Percentiles rank a stretch among this genome's conserved stretches.
Conservation (phyloP, 2,797 vertebrate species). For the Brachyrhaphis roseni region DNA sequence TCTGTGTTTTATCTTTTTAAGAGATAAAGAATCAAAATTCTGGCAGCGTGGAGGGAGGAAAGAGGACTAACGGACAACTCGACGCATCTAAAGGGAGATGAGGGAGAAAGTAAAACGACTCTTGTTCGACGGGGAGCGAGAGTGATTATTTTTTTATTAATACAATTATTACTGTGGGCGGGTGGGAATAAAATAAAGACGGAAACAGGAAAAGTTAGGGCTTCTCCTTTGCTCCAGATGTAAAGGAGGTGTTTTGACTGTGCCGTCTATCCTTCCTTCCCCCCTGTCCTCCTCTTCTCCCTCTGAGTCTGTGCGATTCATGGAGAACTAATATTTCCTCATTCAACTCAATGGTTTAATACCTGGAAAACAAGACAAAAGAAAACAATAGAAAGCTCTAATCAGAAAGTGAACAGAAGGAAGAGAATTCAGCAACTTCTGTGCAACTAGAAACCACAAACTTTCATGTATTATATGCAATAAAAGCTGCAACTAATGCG, state of each 20-base stretch:
- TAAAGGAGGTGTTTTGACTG: slow-evolving; percentile 69
- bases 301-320: slow-evolving; percentile 63
- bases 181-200: slow-evolving; percentile 92
- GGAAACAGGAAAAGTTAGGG: slow-evolving; percentile 71
- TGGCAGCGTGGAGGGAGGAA: slow-evolving; percentile 45
- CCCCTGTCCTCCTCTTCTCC: slow-evolving; percentile 61
- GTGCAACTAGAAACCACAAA: background rate
- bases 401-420: background rate
- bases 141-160: slow-evolving; percentile 64
- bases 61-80: slow-evolving; percentile 54
- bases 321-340: slow-evolving; percentile 65
- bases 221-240: slow-evolving; percentile 64
- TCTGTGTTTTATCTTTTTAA: slow-evolving; percentile 59
- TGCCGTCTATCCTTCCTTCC: slow-evolving; percentile 54
- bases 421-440: background rate
- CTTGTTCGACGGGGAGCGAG: slow-evolving; percentile 49
- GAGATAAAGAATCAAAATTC: slow-evolving; percentile 71
- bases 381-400: background rate
- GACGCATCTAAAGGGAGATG: slow-evolving; percentile 62
- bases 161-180: slow-evolving; percentile 67
- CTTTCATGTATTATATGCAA: background rate
- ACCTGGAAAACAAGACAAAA: slow-evolving; percentile 76
- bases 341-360: slow-evolving; percentile 80
- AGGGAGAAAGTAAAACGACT: slow-evolving; percentile 22
- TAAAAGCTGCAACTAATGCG: background rate